phyloP scores from a whole-genome alignment of 1,140 invertebrate genomes.

The Caenorhabditis tropicalis region DNA sequence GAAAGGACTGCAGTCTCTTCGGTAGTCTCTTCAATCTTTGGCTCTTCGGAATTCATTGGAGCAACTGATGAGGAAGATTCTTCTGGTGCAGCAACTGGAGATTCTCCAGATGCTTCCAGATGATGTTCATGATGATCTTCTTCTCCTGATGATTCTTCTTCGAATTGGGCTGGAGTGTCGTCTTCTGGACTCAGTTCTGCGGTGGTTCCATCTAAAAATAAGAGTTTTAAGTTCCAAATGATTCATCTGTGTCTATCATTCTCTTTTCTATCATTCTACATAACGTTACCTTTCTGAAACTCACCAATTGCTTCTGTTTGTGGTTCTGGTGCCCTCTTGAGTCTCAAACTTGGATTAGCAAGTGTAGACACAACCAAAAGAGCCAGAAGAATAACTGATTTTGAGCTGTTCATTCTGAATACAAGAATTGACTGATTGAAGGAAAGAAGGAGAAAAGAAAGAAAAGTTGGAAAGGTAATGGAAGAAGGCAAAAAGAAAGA shows the following conservation, averaged over 20 bases:
- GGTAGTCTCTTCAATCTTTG: constrained; percentile 25
- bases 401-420: constrained; percentile 24
- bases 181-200: constrained; percentile 4
- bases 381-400: not conserved
- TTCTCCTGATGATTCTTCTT: constrained; percentile 7
- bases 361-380: not conserved
- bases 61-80: not conserved
- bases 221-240: no score
- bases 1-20: not conserved
- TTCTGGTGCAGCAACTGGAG: not conserved
- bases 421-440: not conserved
- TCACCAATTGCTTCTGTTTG: constrained; percentile 33
- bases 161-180: constrained; percentile 24
- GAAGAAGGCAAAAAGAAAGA: not conserved
- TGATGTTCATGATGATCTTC: not conserved
- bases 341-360: not conserved
- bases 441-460: not conserved
- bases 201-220: constrained; percentile 14
- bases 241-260: no score
- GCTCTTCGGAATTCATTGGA: not conserved
- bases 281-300: not conserved
- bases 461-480: not conserved
- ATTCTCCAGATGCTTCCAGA: constrained; percentile 3
- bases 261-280: no score
- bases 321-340: constrained; percentile 28